Conservation (phyloP, 2,888 invertebrate species). For the Anthrax anthrax region DNA sequence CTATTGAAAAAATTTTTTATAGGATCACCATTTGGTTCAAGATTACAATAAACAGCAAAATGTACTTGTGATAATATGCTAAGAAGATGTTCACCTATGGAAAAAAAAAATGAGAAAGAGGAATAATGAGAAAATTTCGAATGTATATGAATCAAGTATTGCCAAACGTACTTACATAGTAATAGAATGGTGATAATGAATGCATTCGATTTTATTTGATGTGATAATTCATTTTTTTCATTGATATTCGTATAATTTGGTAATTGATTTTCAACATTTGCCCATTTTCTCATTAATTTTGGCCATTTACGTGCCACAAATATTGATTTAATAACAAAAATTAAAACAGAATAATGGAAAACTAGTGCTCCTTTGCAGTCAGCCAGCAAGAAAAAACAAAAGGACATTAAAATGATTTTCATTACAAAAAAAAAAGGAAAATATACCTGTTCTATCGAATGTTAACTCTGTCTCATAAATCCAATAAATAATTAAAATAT, state of each 20-base stretch:
- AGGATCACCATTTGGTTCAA: no score
- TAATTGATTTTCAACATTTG: slow-evolving; percentile 31
- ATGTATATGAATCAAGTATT: no score
- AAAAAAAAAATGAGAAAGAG: no score
- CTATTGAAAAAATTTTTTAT: no score
- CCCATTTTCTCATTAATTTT: slow-evolving; percentile 35
- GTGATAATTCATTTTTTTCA: background rate
- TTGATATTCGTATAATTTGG: background rate
- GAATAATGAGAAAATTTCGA: no score
- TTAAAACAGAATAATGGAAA: background rate
- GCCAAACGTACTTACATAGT: no score
- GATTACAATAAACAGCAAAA: no score
- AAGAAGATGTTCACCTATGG: no score
- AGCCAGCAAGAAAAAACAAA: no score
- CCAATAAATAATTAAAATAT: slow-evolving; percentile 1
- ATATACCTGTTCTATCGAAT: background rate
- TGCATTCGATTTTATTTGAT: background rate
- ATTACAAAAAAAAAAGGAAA: background rate
- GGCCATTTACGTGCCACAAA: slow-evolving; percentile 40
- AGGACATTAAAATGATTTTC: no score
- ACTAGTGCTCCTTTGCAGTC: background rate
- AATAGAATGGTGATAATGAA: no score
- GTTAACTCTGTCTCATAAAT: background rate
- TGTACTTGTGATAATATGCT: no score
- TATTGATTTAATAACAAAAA: slow-evolving; percentile 14